A percentile compares a stretch with the other conserved stretches of the same genome.
These are phyloP conservation scores for Mongoloraphidia duomilia DNA, from an alignment of 2,888 invertebrate species.

Conservation along the genomic window DNA sequence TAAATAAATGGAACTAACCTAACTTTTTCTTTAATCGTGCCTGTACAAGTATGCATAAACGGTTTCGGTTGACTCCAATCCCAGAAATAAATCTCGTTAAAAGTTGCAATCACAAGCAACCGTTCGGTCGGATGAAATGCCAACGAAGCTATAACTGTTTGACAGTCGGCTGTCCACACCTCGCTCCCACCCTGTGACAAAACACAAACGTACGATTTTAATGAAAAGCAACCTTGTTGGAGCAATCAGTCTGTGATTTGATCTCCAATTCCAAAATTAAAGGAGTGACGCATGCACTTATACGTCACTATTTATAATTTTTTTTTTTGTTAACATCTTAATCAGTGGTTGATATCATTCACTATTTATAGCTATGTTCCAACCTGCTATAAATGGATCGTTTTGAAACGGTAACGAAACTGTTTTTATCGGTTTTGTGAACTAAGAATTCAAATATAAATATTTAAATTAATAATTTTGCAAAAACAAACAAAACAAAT, in stretches of 20 bases:
- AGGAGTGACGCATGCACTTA: not conserved
- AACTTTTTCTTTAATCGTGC: conserved; percentile 65
- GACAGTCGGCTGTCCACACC: conserved; percentile 59
- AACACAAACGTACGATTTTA: conserved; percentile 8
- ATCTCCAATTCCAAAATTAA: no score
- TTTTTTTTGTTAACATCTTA: no score
- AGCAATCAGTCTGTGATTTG: no score
- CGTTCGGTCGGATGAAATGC: conserved; percentile 76
- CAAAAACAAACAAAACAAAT: no score
- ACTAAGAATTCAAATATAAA: no score
- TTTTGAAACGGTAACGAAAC: no score
- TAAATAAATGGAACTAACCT: conserved; percentile 34
- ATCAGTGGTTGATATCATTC: no score
- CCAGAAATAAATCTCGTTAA: conserved; percentile 77
- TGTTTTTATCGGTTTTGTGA: no score
- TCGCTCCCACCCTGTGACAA: conserved; percentile 64
- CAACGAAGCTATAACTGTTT: conserved; percentile 68
- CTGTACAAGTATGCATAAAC: conserved; percentile 60
- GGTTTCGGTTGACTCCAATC: conserved; percentile 71
- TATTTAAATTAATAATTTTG: no score
- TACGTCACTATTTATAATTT: no score
- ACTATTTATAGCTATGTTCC: no score
- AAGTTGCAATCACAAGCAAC: conserved; percentile 71
- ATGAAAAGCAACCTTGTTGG: not conserved
- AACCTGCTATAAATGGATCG: no score